Conservation (phyloP, 2,888 invertebrate species). For the Chloroclysta siterata region DNA sequence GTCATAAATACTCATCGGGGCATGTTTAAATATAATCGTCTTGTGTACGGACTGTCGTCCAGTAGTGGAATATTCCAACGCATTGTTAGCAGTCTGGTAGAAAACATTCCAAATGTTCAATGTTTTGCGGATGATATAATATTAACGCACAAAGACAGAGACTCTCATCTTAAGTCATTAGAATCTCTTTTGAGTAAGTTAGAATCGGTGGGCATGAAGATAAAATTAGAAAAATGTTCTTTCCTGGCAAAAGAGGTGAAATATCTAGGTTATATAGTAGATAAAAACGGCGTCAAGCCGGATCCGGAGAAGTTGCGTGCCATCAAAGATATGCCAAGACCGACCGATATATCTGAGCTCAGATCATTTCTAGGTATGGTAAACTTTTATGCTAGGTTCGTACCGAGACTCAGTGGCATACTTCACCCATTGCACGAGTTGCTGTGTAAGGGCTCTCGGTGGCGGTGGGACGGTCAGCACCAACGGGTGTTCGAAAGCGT, state of each 20-base stretch:
- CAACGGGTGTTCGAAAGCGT: no score
- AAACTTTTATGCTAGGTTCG: no score
- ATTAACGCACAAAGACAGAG: background rate
- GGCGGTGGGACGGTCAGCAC: no score
- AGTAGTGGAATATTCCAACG: slow-evolving; percentile 9
- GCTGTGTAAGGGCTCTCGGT: no score
- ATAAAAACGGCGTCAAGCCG: slow-evolving; percentile 11
- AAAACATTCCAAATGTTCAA: no score
- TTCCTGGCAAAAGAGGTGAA: slow-evolving; percentile 26
- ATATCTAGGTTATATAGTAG: slow-evolving; percentile 8
- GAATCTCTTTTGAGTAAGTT: slow-evolving; percentile 13
- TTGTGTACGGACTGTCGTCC: no score
- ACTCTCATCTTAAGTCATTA: slow-evolving; percentile 12
- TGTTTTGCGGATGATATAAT: no score
- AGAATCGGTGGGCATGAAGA: slow-evolving; percentile 20
- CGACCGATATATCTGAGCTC: slow-evolving; percentile 26
- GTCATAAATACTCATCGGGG: no score
- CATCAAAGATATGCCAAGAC: no score
- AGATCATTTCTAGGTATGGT: background rate
- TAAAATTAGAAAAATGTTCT: slow-evolving; percentile 27
- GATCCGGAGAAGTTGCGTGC: slow-evolving; percentile 1
- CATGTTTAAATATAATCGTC: no score
- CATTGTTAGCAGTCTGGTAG: slow-evolving; percentile 10
- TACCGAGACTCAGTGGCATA: slow-evolving; percentile 14
- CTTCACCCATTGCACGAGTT: slow-evolving; percentile 25